A percentile compares a stretch with the other conserved stretches of the same genome.
Conservation (phyloP, 30 jellyfish, hydroid and myxozoan genomes). For the Aurelia aurita region DNA sequence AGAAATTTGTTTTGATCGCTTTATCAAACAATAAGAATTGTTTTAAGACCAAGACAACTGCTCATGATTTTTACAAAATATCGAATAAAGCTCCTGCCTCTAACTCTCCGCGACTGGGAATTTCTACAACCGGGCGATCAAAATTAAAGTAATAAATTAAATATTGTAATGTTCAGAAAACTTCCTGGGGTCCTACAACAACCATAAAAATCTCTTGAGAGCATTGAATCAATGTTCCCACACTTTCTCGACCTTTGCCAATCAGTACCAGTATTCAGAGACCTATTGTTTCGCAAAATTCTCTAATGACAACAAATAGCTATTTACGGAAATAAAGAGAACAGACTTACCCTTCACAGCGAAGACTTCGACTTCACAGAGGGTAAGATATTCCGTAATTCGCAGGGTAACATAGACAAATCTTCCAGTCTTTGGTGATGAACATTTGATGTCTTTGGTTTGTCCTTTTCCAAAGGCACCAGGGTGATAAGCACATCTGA, state of each 20-base stretch:
- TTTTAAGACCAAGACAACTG: too few species aligned
- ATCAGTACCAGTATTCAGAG: background rate
- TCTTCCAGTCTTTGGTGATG: conserved; percentile 25
- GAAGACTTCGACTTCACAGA: conserved; percentile 25
- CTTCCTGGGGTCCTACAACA: too few species aligned
- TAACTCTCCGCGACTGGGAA: too few species aligned
- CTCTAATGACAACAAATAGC: too few species aligned
- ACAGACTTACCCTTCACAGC: conserved; percentile 8
- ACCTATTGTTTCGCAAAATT: too few species aligned
- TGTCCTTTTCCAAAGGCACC: conserved; percentile 45
- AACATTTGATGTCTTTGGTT: conserved; percentile 20
- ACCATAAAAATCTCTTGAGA: background rate
- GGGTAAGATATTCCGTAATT: conserved; percentile 14
- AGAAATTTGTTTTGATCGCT: too few species aligned
- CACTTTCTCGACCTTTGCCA: background rate
- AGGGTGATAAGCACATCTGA: conserved; percentile 27
- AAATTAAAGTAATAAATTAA: too few species aligned
- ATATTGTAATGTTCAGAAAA: too few species aligned
- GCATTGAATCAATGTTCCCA: background rate
- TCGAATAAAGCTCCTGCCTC: too few species aligned
- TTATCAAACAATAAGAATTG: too few species aligned
- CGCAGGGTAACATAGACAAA: conserved; percentile 20
- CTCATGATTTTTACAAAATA: too few species aligned
- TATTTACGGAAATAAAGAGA: background rate
- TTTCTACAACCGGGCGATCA: too few species aligned